phyloP scores from a whole-genome alignment of 2,797 vertebrate genomes.

The Molossus molossus region DNA sequence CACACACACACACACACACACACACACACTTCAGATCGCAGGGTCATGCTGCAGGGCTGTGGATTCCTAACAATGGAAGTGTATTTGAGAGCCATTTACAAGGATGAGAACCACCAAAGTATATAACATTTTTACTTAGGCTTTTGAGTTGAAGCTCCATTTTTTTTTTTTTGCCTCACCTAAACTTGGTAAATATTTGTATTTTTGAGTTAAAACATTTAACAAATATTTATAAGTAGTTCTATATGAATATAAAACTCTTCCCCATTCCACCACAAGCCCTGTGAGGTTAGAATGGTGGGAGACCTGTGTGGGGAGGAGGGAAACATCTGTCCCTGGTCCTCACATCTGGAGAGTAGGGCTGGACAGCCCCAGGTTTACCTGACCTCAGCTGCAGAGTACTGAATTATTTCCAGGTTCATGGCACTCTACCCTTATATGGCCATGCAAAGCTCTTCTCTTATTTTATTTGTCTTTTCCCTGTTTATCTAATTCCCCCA shows the following conservation, averaged over 20 bases:
- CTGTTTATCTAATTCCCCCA: background rate
- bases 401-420: background rate
- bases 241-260: background rate
- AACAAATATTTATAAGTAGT: background rate
- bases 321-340: background rate
- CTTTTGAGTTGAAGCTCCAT: background rate
- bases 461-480: background rate
- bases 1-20: background rate
- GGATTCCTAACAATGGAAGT: background rate
- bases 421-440: background rate
- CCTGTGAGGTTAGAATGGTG: background rate
- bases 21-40: background rate
- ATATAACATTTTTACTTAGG: background rate
- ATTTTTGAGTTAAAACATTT: constrained; percentile 11
- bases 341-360: background rate
- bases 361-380: background rate
- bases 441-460: background rate
- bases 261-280: background rate
- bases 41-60: background rate
- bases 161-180: background rate
- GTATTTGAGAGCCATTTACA: background rate
- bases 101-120: background rate
- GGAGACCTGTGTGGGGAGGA: background rate
- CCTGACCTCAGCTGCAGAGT: background rate
- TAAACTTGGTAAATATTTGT: constrained; percentile 16